Evolutionary conservation across 2,888 invertebrate species (phyloP), one percentile per base, ranked within the genome.

Genomic region (Tyria jacobaeae): DNA sequence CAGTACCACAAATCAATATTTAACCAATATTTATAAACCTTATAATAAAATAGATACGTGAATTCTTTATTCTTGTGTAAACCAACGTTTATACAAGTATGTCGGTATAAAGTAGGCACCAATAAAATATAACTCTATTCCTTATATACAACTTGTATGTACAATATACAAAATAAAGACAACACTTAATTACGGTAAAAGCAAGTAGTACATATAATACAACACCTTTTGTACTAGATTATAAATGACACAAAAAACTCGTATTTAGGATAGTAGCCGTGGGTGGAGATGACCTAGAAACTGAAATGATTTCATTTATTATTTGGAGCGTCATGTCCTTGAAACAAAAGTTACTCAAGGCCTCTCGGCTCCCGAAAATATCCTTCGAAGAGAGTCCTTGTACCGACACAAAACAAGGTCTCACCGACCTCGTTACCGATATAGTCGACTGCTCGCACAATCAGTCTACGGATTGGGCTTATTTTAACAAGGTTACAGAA

Each of bases 301-400:
- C 82, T 73, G 82, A 76, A 85, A 86, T 82, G 83, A 87, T 87
- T 88, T 87, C 87, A 89, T 91, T 89, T 89, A 88, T 89, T 88
- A 87, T 85, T 81, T 80, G 73, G 61, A 75, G 67, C 65, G 59
- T 82, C 82, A 21, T 81, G 88, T 85, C 91, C 91, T 91, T 91
- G 90, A 86, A 80, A 80, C 75, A 71, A 82, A 86, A 89, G 80
- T 88, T 86, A 81, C 83, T 85, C 90, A 92, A 90, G 91, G 90
- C 84, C 84, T 75, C 60, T 70, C 62, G 76, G 75, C 78, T 83
- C 83, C 84, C 88, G 85, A 90, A 90, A 90, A 84, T 84, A 87
- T 89, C 89, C 88, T 90, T 89, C 82, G 77, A 80, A 76, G 83
- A 73, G 66, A 75, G 78, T 80, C 83, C 79, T 85, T 86, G 84